These are phyloP conservation scores for Calyptomena viridis DNA, from an alignment of 2,113 vertebrate genomes.

Conservation along the genomic window DNA sequence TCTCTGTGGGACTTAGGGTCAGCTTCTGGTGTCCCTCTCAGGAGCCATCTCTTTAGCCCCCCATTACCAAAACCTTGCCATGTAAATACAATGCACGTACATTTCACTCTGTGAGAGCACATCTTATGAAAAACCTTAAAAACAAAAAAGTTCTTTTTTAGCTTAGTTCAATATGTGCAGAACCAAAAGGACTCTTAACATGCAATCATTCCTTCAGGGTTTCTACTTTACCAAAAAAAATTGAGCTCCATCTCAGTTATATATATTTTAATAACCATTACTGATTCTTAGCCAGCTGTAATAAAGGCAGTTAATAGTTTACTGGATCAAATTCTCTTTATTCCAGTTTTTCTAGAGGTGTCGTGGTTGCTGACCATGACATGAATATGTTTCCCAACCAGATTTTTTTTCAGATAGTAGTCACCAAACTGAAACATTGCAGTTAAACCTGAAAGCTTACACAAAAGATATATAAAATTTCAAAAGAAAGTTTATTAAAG, in stretches of 20 bases:
- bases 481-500: not conserved
- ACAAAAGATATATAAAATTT: not conserved
- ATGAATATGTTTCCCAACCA: not conserved
- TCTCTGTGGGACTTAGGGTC: too few relatives aligned
- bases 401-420: not conserved
- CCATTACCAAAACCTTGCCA: not conserved
- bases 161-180: not conserved
- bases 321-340: not conserved
- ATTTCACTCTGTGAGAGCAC: not conserved
- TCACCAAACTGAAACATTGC: not conserved
- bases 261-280: not conserved
- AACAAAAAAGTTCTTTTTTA: not conserved
- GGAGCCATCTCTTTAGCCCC: not conserved
- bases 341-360: not conserved
- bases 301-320: not conserved
- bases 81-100: not conserved
- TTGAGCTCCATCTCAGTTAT: not conserved
- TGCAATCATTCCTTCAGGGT: not conserved
- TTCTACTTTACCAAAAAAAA: not conserved
- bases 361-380: not conserved
- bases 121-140: not conserved
- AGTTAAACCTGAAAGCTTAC: not conserved
- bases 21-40: not conserved
- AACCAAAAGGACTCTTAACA: not conserved
- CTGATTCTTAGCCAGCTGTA: not conserved